Conservation (phyloP, 2,888 invertebrate species). For the Ectemnius lituratus region DNA sequence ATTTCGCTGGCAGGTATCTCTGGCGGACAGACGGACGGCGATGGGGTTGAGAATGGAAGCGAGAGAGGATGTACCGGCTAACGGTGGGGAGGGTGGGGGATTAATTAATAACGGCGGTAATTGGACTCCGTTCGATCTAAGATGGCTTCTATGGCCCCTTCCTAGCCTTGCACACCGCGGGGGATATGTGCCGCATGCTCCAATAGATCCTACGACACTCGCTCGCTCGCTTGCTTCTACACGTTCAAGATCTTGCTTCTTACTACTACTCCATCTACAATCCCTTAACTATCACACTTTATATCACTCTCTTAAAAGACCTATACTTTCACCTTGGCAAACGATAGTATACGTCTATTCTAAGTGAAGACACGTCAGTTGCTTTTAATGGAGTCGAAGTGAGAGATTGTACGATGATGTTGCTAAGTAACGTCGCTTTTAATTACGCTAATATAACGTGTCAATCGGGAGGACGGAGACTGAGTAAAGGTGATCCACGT, state of each 20-base stretch:
- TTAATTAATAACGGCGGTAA: slow-evolving; percentile 75
- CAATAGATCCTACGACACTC: slow-evolving; percentile 48
- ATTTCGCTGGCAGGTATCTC: slow-evolving; percentile 64
- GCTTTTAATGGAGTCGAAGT: no score
- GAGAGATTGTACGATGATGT: no score
- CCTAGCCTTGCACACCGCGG: slow-evolving; percentile 55
- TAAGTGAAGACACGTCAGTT: no score
- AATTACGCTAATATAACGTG: slow-evolving; percentile 6
- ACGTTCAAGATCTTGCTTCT: slow-evolving; percentile 16
- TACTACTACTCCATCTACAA: slow-evolving; percentile 1
- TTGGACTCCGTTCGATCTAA: slow-evolving; percentile 75
- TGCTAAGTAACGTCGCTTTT: no score
- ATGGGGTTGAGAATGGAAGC: slow-evolving; percentile 65
- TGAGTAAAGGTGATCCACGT: slow-evolving; percentile 6
- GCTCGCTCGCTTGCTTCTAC: slow-evolving; percentile 17
- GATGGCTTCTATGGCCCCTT: slow-evolving; percentile 67
- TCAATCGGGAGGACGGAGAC: slow-evolving; percentile 8
- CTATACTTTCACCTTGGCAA: no score
- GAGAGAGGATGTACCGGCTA: slow-evolving; percentile 62
- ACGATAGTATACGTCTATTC: no score
- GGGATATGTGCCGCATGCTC: slow-evolving; percentile 56
- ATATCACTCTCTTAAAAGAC: background rate
- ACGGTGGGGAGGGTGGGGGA: slow-evolving; percentile 62
- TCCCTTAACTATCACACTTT: slow-evolving; percentile 23
- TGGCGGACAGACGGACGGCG: slow-evolving; percentile 62